Percentiles rank a stretch among this genome's conserved stretches.
These are phyloP conservation scores for Rhinichthys osculus DNA, from an alignment of 2,797 vertebrate genomes.

Conservation along the genomic window DNA sequence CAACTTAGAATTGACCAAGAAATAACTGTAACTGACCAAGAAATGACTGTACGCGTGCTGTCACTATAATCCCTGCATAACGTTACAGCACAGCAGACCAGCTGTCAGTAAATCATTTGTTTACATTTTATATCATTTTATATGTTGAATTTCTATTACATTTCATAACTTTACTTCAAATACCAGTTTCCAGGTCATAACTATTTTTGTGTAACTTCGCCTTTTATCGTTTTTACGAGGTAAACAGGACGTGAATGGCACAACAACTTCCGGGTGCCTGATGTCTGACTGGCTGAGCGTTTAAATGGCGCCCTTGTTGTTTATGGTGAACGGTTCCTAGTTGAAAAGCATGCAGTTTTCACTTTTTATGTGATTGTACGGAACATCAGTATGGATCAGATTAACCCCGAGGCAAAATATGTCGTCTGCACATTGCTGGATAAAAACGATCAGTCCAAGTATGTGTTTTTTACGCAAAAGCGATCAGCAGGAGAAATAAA, in stretches of 20 bases:
- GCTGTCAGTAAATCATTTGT: background rate
- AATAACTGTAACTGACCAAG: background rate
- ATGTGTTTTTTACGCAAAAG: conserved; percentile 67
- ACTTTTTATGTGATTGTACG: background rate
- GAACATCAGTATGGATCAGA: conserved; percentile 25
- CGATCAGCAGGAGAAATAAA: conserved; percentile 53
- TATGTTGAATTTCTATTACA: background rate
- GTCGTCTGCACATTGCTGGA: conserved; percentile 68
- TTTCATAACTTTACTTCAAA: background rate
- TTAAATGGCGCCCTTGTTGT: conserved; percentile 9
- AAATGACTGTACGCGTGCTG: background rate
- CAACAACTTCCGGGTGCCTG: conserved; percentile 42
- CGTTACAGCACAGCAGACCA: background rate
- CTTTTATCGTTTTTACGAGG: background rate
- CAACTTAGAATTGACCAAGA: background rate
- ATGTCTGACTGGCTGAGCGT: conserved; percentile 2
- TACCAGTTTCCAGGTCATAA: too few relatives aligned
- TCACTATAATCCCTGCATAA: background rate
- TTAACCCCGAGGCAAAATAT: conserved; percentile 35
- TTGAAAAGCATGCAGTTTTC: background rate
- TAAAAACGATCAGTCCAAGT: conserved; percentile 62
- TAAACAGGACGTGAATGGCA: conserved; percentile 10
- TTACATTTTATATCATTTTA: background rate
- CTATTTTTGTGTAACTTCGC: background rate
- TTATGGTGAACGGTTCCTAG: background rate